A percentile compares a stretch with the other conserved stretches of the same genome.
Evolutionary conservation across 2,888 invertebrate genomes (phyloP).

Genomic region (Leucoptera coffeella): DNA sequence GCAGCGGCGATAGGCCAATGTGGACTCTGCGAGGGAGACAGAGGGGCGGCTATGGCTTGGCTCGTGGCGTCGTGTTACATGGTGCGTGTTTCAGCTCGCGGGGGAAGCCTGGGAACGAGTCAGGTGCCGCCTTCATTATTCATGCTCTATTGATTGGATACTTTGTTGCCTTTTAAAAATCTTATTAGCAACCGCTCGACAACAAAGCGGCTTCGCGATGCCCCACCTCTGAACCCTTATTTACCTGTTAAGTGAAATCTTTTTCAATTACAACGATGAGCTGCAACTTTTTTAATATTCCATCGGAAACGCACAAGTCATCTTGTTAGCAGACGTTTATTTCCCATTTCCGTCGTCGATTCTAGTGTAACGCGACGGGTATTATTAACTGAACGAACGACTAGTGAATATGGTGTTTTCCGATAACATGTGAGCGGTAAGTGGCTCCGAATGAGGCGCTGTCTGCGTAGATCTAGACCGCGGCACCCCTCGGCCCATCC

Average conservation of each 20-base stretch:
- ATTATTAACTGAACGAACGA: too few species aligned
- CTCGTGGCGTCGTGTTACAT: constrained; percentile 16
- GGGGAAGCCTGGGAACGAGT: constrained; percentile 38
- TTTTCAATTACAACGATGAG: constrained; percentile 47
- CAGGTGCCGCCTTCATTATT: constrained; percentile 52
- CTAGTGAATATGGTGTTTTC: constrained; percentile 5
- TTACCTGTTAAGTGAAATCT: constrained; percentile 47
- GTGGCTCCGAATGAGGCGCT: background rate
- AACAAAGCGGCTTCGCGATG: constrained; percentile 25
- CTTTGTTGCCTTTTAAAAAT: constrained; percentile 53
- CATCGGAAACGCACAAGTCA: constrained; percentile 39
- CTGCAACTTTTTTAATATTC: constrained; percentile 24
- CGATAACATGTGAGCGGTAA: background rate
- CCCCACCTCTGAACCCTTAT: constrained; percentile 28
- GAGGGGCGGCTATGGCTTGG: constrained; percentile 12
- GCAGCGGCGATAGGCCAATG: constrained; percentile 1
- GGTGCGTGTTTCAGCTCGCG: constrained; percentile 34
- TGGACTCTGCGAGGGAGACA: constrained; percentile 3
- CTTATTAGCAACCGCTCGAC: constrained; percentile 46
- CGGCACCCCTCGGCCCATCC: too few species aligned
- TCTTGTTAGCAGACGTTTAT: constrained; percentile 39
- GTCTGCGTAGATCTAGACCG: too few species aligned
- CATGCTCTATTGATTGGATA: constrained; percentile 52
- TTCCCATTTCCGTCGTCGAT: too few species aligned
- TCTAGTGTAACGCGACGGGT: too few species aligned